Percentiles rank a stretch among this genome's conserved stretches.
Conservation (phyloP, 2,888 invertebrate genomes). For the Acanthosepion esculentum region DNA sequence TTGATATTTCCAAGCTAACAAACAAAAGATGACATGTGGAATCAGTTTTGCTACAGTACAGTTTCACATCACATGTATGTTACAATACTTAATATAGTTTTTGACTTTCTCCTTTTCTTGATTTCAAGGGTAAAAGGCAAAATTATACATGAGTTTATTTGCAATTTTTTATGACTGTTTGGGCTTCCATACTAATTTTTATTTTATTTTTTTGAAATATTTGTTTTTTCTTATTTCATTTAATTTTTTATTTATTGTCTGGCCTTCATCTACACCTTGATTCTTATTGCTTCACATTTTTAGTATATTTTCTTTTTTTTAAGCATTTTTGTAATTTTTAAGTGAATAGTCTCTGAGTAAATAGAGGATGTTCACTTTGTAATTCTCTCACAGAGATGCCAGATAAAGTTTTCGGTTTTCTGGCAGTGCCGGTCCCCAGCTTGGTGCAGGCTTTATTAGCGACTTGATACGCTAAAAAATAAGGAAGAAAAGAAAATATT, state of each 20-base stretch:
- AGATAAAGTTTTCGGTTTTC: constrained; percentile 49
- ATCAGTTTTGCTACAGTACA: background rate
- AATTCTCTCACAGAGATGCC: constrained; percentile 24
- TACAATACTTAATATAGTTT: background rate
- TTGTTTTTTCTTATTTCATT: background rate
- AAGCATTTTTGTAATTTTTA: background rate
- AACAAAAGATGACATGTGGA: background rate
- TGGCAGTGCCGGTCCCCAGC: constrained; percentile 53
- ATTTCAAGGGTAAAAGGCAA: background rate
- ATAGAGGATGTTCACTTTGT: background rate
- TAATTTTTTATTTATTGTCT: background rate
- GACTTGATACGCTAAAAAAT: constrained; percentile 51
- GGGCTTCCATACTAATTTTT: background rate
- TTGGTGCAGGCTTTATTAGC: constrained; percentile 50
- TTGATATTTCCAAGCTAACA: background rate
- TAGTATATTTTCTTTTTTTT: background rate
- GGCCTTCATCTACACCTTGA: background rate
- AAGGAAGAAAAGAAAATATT: background rate
- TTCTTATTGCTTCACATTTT: background rate
- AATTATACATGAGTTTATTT: background rate
- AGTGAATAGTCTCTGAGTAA: background rate
- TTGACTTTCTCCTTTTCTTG: background rate
- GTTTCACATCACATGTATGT: background rate
- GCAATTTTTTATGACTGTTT: background rate
- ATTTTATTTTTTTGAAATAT: background rate